A percentile compares a stretch with the other conserved stretches of the same genome.
Evolutionary conservation across 35 echinoderm and acorn worm species (phyloP).

Genomic region (Anneissia japonica): DNA sequence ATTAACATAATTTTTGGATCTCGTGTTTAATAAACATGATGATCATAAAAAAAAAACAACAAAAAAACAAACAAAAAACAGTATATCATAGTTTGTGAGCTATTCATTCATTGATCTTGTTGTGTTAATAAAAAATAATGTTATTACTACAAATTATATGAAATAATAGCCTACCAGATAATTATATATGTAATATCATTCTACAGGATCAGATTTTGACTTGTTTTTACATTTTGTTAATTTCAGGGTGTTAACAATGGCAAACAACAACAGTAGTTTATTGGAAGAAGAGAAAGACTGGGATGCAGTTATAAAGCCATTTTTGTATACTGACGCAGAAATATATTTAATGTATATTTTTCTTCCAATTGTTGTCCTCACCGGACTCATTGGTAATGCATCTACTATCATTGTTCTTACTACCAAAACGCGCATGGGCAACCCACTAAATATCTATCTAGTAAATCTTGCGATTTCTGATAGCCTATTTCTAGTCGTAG

Average conservation of each 20-base stretch:
- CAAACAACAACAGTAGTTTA: neutral
- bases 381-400: neutral
- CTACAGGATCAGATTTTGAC: no score
- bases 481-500: neutral
- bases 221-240: neutral
- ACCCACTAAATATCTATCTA: neutral
- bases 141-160: no score
- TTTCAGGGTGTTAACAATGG: neutral
- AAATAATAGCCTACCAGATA: no score
- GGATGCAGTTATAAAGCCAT: neutral
- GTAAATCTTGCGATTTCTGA: neutral
- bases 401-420: neutral
- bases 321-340: neutral
- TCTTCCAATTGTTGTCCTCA: neutral
- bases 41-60: no score
- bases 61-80: no score
- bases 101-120: no score
- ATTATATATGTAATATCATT: no score
- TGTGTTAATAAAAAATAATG: no score
- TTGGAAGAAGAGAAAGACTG: neutral
- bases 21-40: no score
- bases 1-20: no score
- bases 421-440: neutral
- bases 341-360: neutral
- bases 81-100: no score